phyloP scores from a whole-genome alignment of 2,888 invertebrate species.

The Drosophila barbarae region DNA sequence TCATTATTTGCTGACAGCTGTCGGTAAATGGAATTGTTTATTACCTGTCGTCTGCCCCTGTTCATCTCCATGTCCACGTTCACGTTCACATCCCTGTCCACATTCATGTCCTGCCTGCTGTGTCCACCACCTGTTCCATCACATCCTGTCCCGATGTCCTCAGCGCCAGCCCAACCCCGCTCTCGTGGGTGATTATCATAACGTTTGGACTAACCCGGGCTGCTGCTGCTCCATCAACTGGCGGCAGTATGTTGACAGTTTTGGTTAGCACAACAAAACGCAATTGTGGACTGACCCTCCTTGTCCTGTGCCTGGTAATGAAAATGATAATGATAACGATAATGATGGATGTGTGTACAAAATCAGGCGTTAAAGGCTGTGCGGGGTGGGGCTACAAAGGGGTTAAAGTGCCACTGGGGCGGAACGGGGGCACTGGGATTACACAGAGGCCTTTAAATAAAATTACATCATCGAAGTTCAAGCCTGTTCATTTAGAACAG shows the following conservation, averaged over 20 bases:
- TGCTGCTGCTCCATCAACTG: constrained; percentile 42
- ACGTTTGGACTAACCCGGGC: constrained; percentile 48
- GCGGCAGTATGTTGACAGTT: constrained; percentile 63
- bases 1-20: constrained; percentile 76
- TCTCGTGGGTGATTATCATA: constrained; percentile 68
- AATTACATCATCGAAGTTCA: constrained; percentile 12
- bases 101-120: constrained; percentile 18
- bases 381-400: not conserved
- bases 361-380: constrained; percentile 21
- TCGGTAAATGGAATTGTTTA: constrained; percentile 75
- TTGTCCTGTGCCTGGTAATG: constrained; percentile 1
- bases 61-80: constrained; percentile 14
- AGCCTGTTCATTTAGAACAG: constrained; percentile 5
- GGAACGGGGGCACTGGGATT: constrained; percentile 16
- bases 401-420: constrained; percentile 27
- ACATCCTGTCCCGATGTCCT: constrained; percentile 6
- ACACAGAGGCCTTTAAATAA: constrained; percentile 6
- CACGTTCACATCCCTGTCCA: not conserved
- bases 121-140: constrained; percentile 14
- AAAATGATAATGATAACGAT: constrained; percentile 36
- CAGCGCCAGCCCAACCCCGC: constrained; percentile 9
- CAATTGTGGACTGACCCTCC: constrained; percentile 46
- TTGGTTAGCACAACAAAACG: constrained; percentile 60
- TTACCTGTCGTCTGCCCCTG: constrained; percentile 60
- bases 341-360: constrained; percentile 32